Base-by-base conservation (phyloP, 2,888 invertebrate genomes). In the Mycalesis mineus region DNA sequence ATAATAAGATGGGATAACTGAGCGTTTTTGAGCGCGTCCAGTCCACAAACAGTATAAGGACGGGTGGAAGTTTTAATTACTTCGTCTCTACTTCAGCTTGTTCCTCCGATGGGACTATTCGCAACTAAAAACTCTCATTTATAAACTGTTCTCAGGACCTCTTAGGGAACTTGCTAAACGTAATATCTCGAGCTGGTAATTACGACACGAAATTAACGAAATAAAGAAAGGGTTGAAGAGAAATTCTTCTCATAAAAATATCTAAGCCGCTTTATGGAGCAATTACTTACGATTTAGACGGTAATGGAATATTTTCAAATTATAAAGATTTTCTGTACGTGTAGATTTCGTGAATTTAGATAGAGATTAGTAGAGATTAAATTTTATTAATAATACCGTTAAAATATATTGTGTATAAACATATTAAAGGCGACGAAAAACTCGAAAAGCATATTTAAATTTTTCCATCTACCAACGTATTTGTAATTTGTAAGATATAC, bases 1-100 rank as follows among this genome's bases (percentile, higher is more conserved):
- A 29, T 14, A 44, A 36, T 44, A 36, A 36, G 9, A 44, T 17
- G 42, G 9, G 44, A 13, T 44, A 57, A 13, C 17, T 45, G 14
- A 29, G 31, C 31, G 31, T 42, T 41, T 42, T 47, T 48, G 14
- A 62, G 58, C 60, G 51, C 51, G 66, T 62, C 65, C 67, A 63
- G 65, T 64, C 67, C 50, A 61, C 66, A 66, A 68, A 67, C 66
- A 65, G 64, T 64, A 63, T 67, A 65, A 63, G 62, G 55, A 60
- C 65, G 65, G 66, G 71, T 75, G 77, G 77, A 85, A 86, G 74
- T 87, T 87, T 86, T 87, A 86, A 86, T 86, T 86, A 84, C 82
- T 86, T 84, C 74, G 72, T 75, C 70, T 77, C 76, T 74, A 74
- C 79, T 83, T 79, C 69, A 73, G 77, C 78, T 78, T 73, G 78